Evolutionary conservation across 2,113 vertebrate species (phyloP), one percentile per base, ranked within the genome.

Genomic region (Sciurus niger): DNA sequence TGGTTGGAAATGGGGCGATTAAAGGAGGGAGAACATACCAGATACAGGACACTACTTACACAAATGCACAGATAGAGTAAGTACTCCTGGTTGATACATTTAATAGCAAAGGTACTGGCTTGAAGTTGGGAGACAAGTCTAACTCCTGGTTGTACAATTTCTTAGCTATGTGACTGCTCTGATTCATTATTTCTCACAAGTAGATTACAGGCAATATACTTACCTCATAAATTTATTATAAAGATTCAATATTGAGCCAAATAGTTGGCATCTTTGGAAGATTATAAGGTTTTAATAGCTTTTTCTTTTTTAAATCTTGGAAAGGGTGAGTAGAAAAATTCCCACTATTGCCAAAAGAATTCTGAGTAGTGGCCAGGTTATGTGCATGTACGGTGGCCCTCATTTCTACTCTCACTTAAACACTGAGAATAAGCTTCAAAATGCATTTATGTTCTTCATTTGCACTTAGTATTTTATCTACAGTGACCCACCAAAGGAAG

Each of bases 381-480:
- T 51, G 6, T 65, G 30, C 28, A 28, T 67, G 25, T 24, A 32
- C n/a, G 78, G 51, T 28, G 12, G 30, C 8, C 34, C 80, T 85
- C 67, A 79, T 37, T 93, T 93, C 84, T 89, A 30, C 11, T 67
- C 63, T 73, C 58, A 77, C 46, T 77, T 67, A 34, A 92, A 78
- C 77, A 90, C 0, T 67, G 22, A 77, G 40, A 22, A 76, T 63
- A 24, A 68, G 16, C 11, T 78, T 94, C 43, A 78, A 68, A 85
- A 65, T 55, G 8, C n/a, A 65, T 51, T 34, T 76, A 40, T 51
- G 55, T 65, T 53, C 60, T 63, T 82, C 40, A 94, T 20, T 87
- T 93, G 73, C 22, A 90, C 30, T n/a, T 65, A 74, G 16, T 85
- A 84, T 88, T 85, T 95, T 70, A 95, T 5, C 85, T 86, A 82